Evolutionary conservation across 2,797 vertebrate genomes (phyloP).

Genomic region (Syngnathus rostellatus): DNA sequence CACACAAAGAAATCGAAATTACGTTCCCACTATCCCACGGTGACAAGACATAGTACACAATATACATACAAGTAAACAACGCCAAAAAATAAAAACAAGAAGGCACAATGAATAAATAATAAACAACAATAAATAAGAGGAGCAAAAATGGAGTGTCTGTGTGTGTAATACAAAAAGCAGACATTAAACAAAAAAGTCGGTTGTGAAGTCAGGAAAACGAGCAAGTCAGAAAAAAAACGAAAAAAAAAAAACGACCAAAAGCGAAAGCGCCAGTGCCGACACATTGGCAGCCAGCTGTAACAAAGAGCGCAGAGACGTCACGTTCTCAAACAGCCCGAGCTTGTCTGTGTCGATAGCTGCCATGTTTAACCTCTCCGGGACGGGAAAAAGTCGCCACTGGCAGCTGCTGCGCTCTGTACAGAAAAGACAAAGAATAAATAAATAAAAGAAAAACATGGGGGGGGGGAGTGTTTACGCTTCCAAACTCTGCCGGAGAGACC

Average conservation of each 20-base stretch:
- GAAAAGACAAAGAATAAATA: neutral
- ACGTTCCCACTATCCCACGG: too few relatives aligned
- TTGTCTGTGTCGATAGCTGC: slow-evolving; percentile 17
- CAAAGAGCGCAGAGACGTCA: neutral
- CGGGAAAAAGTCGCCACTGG: slow-evolving; percentile 25
- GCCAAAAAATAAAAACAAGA: too few relatives aligned
- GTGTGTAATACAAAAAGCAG: neutral
- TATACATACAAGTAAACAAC: too few relatives aligned
- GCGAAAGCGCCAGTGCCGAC: neutral
- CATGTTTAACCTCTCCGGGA: slow-evolving; percentile 33
- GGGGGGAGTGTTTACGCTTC: slow-evolving; percentile 10
- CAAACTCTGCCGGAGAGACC: slow-evolving; percentile 22
- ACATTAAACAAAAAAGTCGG: neutral
- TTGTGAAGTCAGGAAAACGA: neutral
- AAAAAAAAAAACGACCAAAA: neutral
- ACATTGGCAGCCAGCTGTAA: slow-evolving; percentile 2
- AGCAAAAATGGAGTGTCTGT: neutral
- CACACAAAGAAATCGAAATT: too few relatives aligned
- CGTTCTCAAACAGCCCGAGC: slow-evolving; percentile 14
- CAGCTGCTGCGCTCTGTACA: neutral
- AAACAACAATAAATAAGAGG: too few relatives aligned
- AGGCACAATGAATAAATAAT: too few relatives aligned
- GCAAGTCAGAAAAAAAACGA: neutral
- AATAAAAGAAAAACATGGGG: too few relatives aligned
- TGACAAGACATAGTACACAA: too few relatives aligned